These are phyloP conservation scores for Perdita meconis DNA, from an alignment of 2,888 invertebrate genomes.

Conservation along the genomic window DNA sequence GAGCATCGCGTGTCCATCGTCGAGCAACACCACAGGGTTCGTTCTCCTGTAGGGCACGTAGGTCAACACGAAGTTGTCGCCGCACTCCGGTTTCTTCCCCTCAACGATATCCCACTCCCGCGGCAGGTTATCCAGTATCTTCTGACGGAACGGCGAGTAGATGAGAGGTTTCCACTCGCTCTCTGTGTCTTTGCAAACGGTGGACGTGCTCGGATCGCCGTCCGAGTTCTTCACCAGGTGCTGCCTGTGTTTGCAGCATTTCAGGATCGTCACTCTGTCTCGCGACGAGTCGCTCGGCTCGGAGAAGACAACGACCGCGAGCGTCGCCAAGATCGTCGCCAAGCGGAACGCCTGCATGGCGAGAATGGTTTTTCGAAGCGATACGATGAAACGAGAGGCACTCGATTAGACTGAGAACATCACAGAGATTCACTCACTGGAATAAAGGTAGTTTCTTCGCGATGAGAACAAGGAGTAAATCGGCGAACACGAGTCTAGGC, in stretches of 20 bases:
- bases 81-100: conserved; percentile 81
- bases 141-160: conserved; percentile 85
- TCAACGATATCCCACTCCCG: conserved; percentile 85
- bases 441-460: too few relatives aligned
- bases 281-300: conserved; percentile 60
- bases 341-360: conserved; percentile 19
- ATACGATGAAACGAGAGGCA: too few relatives aligned
- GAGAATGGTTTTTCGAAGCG: background rate
- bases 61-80: conserved; percentile 77
- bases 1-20: conserved; percentile 88
- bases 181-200: conserved; percentile 76
- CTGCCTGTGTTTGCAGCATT: conserved; percentile 86
- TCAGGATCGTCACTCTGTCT: conserved; percentile 82
- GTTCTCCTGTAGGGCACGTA: conserved; percentile 75
- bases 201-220: conserved; percentile 40
- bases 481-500: background rate
- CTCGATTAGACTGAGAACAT: conserved; percentile 10
- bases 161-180: conserved; percentile 86
- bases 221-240: conserved; percentile 83
- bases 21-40: conserved; percentile 86
- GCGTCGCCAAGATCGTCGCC: conserved; percentile 15
- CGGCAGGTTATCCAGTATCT: conserved; percentile 85
- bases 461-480: background rate
- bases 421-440: background rate
- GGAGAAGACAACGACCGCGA: conserved; percentile 13